Conservation (phyloP, 2,113 vertebrate species). For the Junco hyemalis region DNA sequence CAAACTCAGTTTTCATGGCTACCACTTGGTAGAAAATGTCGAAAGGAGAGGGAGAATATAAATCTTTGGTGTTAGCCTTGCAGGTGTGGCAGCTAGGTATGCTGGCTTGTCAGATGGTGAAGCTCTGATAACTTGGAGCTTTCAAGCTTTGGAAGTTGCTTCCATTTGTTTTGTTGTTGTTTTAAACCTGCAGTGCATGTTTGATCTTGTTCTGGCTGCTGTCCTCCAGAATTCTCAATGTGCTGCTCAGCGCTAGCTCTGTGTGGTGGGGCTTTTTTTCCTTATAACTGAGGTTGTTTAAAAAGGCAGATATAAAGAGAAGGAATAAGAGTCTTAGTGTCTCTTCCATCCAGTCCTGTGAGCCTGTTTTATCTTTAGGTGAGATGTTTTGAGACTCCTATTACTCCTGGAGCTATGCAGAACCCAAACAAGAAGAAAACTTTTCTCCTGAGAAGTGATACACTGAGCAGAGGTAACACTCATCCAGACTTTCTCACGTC, state of each 20-base stretch:
- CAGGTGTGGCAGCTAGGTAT: not conserved
- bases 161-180: not conserved
- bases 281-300: not conserved
- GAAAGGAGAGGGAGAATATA: not conserved
- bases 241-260: not conserved
- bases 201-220: not conserved
- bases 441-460: not conserved
- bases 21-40: not conserved
- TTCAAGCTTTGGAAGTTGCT: not conserved
- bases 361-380: not conserved
- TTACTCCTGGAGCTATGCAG: not conserved
- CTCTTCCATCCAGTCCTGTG: not conserved
- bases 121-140: not conserved
- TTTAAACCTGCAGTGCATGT: not conserved
- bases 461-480: not conserved
- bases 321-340: not conserved
- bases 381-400: not conserved
- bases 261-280: not conserved
- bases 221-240: not conserved
- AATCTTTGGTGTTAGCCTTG: not conserved
- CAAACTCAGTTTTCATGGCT: not conserved
- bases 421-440: not conserved
- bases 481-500: not conserved
- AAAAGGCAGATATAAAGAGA: not conserved
- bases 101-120: not conserved